These are phyloP conservation scores for Chaetodon auriga DNA, from an alignment of 2,113 vertebrate species.

Conservation along the genomic window DNA sequence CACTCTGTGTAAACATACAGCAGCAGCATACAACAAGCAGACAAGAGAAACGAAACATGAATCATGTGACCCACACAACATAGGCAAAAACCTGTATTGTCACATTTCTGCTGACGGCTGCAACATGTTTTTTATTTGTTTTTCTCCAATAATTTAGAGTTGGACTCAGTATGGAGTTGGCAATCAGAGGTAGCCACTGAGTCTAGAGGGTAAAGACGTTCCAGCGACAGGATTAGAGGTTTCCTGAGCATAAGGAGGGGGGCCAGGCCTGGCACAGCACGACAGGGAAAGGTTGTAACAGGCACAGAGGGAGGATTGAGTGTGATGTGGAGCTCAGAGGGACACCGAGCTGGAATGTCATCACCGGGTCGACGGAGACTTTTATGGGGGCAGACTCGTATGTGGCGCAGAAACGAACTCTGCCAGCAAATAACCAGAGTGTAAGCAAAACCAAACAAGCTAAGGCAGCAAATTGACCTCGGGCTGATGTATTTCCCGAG, in stretches of 20 bases:
- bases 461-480: constrained; percentile 50
- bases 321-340: constrained; percentile 39
- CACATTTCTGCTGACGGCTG: constrained; percentile 55
- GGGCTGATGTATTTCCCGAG: constrained; percentile 46
- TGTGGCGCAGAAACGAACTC: constrained; percentile 26
- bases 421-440: constrained; percentile 56
- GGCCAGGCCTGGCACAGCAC: constrained; percentile 30
- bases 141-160: not conserved
- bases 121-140: not conserved
- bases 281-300: constrained; percentile 50
- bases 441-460: constrained; percentile 56
- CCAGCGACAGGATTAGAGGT: constrained; percentile 66
- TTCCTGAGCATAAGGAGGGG: constrained; percentile 50
- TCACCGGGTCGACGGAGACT: constrained; percentile 23
- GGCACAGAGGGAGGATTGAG: constrained; percentile 59
- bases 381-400: constrained; percentile 39
- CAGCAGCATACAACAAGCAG: not conserved
- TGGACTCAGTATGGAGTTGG: constrained; percentile 32
- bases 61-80: not conserved
- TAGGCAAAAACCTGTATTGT: constrained; percentile 16
- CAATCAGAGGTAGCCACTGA: constrained; percentile 34
- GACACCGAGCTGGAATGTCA: constrained; percentile 49
- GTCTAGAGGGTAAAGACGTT: constrained; percentile 46
- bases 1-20: constrained; percentile 84
- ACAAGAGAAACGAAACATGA: constrained; percentile 20